Evolutionary conservation across 1,140 invertebrate genomes (phyloP).

Genomic region (Antheraea mylitta): DNA sequence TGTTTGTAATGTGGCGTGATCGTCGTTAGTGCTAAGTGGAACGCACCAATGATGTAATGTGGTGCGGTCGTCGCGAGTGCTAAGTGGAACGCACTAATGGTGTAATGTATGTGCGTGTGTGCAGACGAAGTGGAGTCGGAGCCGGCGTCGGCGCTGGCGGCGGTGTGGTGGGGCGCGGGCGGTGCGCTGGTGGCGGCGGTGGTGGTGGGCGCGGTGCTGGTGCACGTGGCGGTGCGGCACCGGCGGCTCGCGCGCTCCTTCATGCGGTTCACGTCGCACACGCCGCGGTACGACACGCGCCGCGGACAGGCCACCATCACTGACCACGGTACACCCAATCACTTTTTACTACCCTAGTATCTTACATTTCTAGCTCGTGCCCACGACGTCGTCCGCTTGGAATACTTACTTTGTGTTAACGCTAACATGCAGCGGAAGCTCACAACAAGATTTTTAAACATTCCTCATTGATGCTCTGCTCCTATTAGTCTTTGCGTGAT

Average conservation of each 20-base stretch:
- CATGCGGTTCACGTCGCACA: slow-evolving; percentile 84
- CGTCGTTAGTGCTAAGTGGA: too few relatives aligned
- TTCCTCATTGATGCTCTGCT: too few relatives aligned
- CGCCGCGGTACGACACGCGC: slow-evolving; percentile 88
- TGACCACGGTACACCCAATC: slow-evolving; percentile 77
- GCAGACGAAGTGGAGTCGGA: slow-evolving; percentile 22
- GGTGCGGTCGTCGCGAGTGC: too few relatives aligned
- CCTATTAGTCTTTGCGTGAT: too few relatives aligned
- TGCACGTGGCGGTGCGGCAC: slow-evolving; percentile 85
- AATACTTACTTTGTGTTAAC: too few relatives aligned
- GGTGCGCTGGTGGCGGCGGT: slow-evolving; percentile 75
- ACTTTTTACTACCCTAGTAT: too few relatives aligned
- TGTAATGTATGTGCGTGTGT: neutral
- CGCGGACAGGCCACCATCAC: slow-evolving; percentile 92
- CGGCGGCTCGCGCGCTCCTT: slow-evolving; percentile 88
- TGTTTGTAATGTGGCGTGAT: neutral
- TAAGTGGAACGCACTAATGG: too few relatives aligned
- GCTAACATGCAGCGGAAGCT: too few relatives aligned
- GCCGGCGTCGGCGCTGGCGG: slow-evolving; percentile 19
- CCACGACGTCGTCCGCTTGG: too few relatives aligned
- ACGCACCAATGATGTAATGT: too few relatives aligned
- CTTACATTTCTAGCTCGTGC: too few relatives aligned
- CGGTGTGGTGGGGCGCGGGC: slow-evolving; percentile 50
- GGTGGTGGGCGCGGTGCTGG: slow-evolving; percentile 81
- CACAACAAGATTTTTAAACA: too few relatives aligned